Percentiles rank a stretch among this genome's conserved stretches.
phyloP scores from a whole-genome alignment of 1,140 invertebrate genomes.

The Ostrea edulis region DNA sequence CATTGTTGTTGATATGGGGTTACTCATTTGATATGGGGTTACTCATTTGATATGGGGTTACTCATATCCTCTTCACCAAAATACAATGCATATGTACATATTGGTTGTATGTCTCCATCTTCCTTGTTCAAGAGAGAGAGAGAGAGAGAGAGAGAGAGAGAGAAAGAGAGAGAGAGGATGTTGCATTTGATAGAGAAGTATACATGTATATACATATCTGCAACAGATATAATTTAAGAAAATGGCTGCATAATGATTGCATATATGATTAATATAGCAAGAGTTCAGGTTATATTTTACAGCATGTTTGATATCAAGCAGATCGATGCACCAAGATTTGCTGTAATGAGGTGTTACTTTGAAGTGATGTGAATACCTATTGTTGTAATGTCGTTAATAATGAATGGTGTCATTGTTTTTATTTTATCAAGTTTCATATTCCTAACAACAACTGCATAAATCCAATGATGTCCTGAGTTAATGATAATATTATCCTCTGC shows the following conservation, averaged over 20 bases:
- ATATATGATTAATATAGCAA: neutral
- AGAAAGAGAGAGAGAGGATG: too few species aligned
- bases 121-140: neutral
- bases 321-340: neutral
- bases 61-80: too few species aligned
- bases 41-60: too few species aligned
- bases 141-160: neutral
- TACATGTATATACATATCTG: too few species aligned
- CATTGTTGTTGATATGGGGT: too few species aligned
- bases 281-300: neutral
- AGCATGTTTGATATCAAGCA: neutral
- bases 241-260: neutral
- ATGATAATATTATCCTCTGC: conserved; percentile 1
- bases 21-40: too few species aligned
- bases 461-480: neutral
- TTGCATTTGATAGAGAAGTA: neutral
- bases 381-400: neutral
- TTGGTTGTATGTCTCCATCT: too few species aligned
- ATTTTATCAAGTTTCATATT: neutral
- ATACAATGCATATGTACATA: too few species aligned
- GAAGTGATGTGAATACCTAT: neutral
- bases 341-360: neutral
- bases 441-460: neutral
- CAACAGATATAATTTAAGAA: neutral
- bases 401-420: neutral